Percentiles rank a stretch among this genome's conserved stretches.
phyloP scores from a whole-genome alignment of 2,888 invertebrate species.

The Apocheima hispidaria region DNA sequence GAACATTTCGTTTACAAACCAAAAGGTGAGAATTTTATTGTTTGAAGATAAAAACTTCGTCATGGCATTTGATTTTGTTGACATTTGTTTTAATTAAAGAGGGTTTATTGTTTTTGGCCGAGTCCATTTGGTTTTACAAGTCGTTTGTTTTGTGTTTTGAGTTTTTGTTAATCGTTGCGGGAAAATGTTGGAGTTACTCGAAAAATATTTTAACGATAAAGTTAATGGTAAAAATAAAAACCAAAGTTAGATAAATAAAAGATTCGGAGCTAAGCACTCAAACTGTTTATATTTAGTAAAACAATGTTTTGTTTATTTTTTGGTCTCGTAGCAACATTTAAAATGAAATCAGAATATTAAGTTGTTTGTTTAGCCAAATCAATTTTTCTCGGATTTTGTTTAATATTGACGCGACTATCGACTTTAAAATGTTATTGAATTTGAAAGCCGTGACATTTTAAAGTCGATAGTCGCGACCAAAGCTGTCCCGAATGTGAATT shows the following conservation, averaged over 20 bases:
- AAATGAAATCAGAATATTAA: neutral
- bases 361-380: neutral
- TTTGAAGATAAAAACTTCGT: constrained; percentile 41
- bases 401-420: neutral
- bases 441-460: too few species aligned
- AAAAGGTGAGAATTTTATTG: constrained; percentile 60
- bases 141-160: constrained; percentile 21
- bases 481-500: too few species aligned
- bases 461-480: too few species aligned
- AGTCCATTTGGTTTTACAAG: constrained; percentile 28
- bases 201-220: neutral
- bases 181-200: neutral
- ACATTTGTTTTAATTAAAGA: constrained; percentile 44
- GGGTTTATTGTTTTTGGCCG: constrained; percentile 28
- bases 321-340: neutral
- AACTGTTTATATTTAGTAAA: neutral
- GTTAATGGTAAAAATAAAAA: neutral
- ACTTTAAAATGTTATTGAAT: too few species aligned
- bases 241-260: neutral
- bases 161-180: constrained; percentile 14
- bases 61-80: constrained; percentile 45
- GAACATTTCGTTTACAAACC: constrained; percentile 51
- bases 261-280: neutral
- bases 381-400: neutral
- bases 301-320: neutral